phyloP scores from a whole-genome alignment of 2,797 vertebrate species.

The Coreius guichenoti region DNA sequence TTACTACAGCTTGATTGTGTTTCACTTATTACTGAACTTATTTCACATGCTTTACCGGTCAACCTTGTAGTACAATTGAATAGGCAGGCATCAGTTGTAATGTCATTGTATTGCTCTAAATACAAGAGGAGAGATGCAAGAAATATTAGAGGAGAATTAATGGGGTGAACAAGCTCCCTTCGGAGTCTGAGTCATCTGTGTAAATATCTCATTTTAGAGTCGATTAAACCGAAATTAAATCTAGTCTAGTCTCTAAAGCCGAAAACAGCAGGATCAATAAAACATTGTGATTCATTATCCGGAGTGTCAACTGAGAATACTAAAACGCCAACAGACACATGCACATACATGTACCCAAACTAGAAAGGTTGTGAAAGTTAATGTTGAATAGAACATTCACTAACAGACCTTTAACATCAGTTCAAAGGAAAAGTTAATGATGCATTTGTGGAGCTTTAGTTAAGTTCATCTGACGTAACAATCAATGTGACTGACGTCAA shows the following conservation, averaged over 20 bases:
- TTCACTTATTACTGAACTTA: slow-evolving; percentile 21
- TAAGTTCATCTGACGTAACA: background rate
- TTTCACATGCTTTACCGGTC: slow-evolving; percentile 6
- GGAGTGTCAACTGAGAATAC: slow-evolving; percentile 26
- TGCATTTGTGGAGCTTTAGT: slow-evolving; percentile 10
- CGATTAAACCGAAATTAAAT: slow-evolving; percentile 59
- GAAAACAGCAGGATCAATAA: slow-evolving; percentile 54
- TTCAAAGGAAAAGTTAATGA: slow-evolving; percentile 14
- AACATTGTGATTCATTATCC: slow-evolving; percentile 48
- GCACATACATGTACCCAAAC: background rate
- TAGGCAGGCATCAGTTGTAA: slow-evolving; percentile 12
- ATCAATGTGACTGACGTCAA: background rate
- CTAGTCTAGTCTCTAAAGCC: slow-evolving; percentile 50
- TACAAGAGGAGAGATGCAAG: background rate
- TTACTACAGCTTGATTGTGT: slow-evolving; percentile 14
- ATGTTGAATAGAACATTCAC: background rate
- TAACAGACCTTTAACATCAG: background rate
- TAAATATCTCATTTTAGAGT: slow-evolving; percentile 59
- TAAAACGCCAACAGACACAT: background rate
- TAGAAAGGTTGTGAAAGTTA: slow-evolving; percentile 12
- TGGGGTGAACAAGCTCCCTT: slow-evolving; percentile 43
- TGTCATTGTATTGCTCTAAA: slow-evolving; percentile 1
- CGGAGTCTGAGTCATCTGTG: slow-evolving; percentile 28
- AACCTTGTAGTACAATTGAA: slow-evolving; percentile 24
- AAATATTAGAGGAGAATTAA: slow-evolving; percentile 49